phyloP scores from a whole-genome alignment of 2,797 vertebrate genomes.

The Melopsittacus undulatus region DNA sequence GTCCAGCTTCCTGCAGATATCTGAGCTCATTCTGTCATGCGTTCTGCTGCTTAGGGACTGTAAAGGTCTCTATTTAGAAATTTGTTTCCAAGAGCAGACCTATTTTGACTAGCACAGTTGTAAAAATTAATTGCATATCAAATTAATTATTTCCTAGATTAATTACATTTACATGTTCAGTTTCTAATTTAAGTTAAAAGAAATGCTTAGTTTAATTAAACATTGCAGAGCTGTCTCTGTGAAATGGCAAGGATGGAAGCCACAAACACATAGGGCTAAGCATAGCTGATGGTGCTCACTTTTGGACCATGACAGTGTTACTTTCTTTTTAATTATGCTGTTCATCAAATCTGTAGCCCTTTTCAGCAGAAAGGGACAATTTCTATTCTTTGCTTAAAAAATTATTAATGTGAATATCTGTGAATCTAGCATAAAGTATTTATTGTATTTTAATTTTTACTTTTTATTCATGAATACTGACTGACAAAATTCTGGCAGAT shows the following conservation, averaged over 20 bases:
- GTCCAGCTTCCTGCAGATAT: background rate
- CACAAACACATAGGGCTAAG: background rate
- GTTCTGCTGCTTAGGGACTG: background rate
- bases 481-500: conserved; percentile 79
- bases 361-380: background rate
- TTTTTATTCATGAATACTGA: conserved; percentile 46
- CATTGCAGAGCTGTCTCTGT: background rate
- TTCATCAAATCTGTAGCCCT: background rate
- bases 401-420: background rate
- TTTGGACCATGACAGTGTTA: background rate
- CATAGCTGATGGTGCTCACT: background rate
- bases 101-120: background rate
- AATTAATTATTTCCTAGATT: conserved; percentile 28
- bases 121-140: conserved; percentile 17
- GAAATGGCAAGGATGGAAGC: background rate
- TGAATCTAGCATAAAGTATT: background rate
- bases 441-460: background rate
- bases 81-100: background rate
- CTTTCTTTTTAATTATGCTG: background rate
- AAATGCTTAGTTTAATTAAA: conserved; percentile 14
- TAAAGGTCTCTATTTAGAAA: background rate
- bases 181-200: background rate
- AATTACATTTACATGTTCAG: background rate
- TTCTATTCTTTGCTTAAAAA: background rate
- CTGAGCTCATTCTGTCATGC: background rate